Base-by-base conservation (phyloP, 1,140 invertebrate species). In the Rhagoletis pomonella region DNA sequence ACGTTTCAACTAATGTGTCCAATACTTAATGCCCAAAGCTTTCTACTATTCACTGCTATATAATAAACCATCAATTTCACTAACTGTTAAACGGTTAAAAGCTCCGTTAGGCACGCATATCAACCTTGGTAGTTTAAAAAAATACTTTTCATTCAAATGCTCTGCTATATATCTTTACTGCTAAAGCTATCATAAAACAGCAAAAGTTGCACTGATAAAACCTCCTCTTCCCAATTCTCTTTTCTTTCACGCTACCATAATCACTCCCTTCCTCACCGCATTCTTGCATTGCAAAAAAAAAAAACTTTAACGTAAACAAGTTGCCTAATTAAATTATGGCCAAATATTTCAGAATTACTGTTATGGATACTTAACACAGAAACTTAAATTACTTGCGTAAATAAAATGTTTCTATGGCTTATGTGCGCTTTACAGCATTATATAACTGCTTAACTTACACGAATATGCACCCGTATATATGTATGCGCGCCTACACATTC, bases 281-380 rank as follows among this genome's bases (percentile, higher is more conserved):
- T 29, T 29, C 44, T 81, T 44, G 47, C 73, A 5, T 81, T 17
- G 44, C 55, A 81, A 81, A 81, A 81, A 29, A 81, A 29, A 29
- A 29, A 29, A 29, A 29, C 29, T 81, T 81, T 81, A 47, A 81
- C 14, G 73, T 81, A 81, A 55, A 55, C 73, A 81, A 81, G 73
- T 81, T 81, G n/a, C 47, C 29, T 81, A 81, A 81, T 81, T 81
- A 58, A 81, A 81, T 81, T 81, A 81, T 81, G 73, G 44, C 73
- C 44, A 81, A 55, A 81, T 44, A 81, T 81, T 81, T 44, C 29
- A 81, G 47, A 81, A 81, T 55, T 55, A n/a, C 47, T 2, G 44
- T 55, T 55, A 81, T 55, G 47, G 44, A 55, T 81, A 55, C 73
- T 55, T 55, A 81, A 81, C 47, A 29, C 29, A 55, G 60, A 81